Conservation (phyloP, 2,113 vertebrate genomes). For the Lasiurus cinereus region DNA sequence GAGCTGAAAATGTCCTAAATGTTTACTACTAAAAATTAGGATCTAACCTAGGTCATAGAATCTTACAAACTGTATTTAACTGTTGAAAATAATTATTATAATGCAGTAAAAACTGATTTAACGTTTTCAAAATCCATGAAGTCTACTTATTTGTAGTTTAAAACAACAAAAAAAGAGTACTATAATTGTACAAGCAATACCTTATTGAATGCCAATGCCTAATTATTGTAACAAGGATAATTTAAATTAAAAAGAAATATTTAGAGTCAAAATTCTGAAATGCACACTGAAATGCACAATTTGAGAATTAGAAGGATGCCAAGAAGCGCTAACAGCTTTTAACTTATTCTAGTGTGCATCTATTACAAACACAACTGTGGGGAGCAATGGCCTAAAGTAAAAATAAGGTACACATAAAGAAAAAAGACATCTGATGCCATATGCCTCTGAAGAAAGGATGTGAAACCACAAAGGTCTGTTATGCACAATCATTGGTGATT, state of each 20-base stretch:
- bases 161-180: background rate
- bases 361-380: background rate
- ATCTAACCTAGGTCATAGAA: background rate
- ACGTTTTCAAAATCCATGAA: background rate
- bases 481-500: background rate
- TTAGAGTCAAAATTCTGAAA: constrained; percentile 24
- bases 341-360: background rate
- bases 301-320: background rate
- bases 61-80: background rate
- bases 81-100: background rate
- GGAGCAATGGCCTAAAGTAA: background rate
- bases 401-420: background rate
- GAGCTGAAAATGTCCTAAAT: background rate
- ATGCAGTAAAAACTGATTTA: constrained; percentile 1
- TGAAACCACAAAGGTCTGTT: background rate
- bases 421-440: background rate
- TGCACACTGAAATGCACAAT: background rate
- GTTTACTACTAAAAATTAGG: background rate
- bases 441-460: background rate
- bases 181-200: background rate
- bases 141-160: constrained; percentile 25
- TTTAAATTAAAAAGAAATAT: constrained; percentile 45
- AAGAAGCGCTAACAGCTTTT: background rate
- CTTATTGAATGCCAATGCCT: background rate
- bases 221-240: background rate